Evolutionary conservation across 2,113 vertebrate genomes (phyloP).

Genomic region (Cairina moschata): DNA sequence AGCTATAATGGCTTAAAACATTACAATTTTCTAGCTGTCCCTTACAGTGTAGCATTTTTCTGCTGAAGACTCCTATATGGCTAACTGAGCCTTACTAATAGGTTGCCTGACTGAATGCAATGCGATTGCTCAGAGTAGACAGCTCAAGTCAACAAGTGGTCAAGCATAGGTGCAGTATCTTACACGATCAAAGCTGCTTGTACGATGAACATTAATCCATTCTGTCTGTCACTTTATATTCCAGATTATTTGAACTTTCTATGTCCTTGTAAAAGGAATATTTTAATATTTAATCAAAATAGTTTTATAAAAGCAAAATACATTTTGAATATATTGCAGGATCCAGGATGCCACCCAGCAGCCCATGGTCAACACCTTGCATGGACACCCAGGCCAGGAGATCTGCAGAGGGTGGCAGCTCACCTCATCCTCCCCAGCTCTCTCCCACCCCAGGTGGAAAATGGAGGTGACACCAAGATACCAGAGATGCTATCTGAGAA

Average conservation of each 20-base stretch:
- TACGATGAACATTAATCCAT: not conserved
- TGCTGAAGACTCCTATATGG: not conserved
- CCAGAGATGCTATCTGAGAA: not conserved
- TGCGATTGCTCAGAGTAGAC: not conserved
- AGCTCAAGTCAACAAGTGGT: not conserved
- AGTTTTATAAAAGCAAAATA: not conserved
- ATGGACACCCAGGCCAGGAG: rapidly evolving
- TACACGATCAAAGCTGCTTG: not conserved
- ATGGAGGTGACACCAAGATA: rapidly evolving
- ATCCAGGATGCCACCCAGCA: not conserved
- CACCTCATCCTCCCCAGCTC: not conserved
- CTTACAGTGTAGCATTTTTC: not conserved
- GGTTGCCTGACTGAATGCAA: not conserved
- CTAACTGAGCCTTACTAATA: rapidly evolving
- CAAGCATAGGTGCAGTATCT: not conserved
- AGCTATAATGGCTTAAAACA: not conserved
- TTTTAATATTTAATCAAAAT: not conserved
- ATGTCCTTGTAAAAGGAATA: not conserved
- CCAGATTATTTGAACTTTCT: not conserved
- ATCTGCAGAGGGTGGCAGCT: not conserved
- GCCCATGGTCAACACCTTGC: rapidly evolving
- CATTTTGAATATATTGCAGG: not conserved
- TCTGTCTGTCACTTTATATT: not conserved
- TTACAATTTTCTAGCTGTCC: not conserved
- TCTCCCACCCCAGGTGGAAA: not conserved